phyloP scores from a whole-genome alignment of 1,140 invertebrate species.

The Gryon sp. region DNA sequence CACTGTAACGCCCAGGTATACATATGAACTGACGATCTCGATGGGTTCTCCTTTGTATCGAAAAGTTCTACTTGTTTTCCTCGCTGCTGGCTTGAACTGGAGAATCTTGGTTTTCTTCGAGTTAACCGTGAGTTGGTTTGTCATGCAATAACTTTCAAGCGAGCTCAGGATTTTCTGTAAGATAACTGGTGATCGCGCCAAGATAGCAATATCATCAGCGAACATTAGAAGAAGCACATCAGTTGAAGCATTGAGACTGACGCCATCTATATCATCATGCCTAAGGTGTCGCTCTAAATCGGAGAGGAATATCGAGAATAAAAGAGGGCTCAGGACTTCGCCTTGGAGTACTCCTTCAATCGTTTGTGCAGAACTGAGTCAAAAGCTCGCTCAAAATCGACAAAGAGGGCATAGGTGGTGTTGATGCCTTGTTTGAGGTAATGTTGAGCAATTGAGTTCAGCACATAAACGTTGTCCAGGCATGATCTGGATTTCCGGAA shows the following conservation, averaged over 20 bases:
- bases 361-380: neutral
- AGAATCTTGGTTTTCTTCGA: conserved; percentile 11
- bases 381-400: neutral
- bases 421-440: neutral
- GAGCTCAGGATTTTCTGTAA: neutral
- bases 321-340: neutral
- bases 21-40: neutral
- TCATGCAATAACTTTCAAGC: neutral
- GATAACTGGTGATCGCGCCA: neutral
- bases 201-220: neutral
- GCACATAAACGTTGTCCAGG: neutral
- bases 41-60: neutral
- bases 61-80: neutral
- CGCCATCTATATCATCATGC: neutral
- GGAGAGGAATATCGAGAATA: neutral
- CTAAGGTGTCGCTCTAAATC: neutral
- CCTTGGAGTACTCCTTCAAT: neutral
- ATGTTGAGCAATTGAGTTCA: neutral
- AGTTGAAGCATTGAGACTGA: neutral
- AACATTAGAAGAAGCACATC: neutral
- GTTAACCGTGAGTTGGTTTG: neutral
- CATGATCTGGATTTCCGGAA: neutral
- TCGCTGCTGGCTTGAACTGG: neutral
- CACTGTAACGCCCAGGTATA: neutral
- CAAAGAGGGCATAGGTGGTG: neutral